phyloP scores from a whole-genome alignment of 2,797 vertebrate species.

The Crocidura indochinensis region DNA sequence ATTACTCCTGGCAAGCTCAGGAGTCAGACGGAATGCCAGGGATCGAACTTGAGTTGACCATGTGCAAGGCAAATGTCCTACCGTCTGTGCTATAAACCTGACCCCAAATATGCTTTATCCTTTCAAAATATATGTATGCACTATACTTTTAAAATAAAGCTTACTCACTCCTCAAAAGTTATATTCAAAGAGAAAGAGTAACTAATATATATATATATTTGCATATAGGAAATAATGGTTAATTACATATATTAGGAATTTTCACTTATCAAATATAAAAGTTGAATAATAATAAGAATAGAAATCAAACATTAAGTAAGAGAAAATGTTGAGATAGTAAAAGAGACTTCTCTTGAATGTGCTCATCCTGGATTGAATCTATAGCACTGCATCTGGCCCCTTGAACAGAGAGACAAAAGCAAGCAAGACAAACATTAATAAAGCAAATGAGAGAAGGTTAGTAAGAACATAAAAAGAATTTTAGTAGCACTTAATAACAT shows the following conservation, averaged over 20 bases:
- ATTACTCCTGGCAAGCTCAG: too few species aligned
- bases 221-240: slow-evolving; percentile 8
- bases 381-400: too few species aligned
- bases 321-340: too few species aligned
- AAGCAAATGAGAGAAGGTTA: neutral
- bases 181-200: neutral
- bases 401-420: too few species aligned
- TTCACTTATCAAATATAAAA: neutral
- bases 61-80: too few species aligned
- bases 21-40: too few species aligned
- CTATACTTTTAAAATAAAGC: slow-evolving; percentile 19
- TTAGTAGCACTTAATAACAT: neutral
- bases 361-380: too few species aligned
- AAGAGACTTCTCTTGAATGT: too few species aligned
- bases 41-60: too few species aligned
- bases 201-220: too few species aligned
- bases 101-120: too few species aligned
- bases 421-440: neutral
- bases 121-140: neutral
- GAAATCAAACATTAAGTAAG: neutral
- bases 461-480: neutral
- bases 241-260: neutral
- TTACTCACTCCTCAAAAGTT: neutral
- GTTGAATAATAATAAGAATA: neutral
- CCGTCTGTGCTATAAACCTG: too few species aligned